Evolutionary conservation across 2,113 vertebrate genomes (phyloP), one percentile per base, ranked within the genome.

Genomic region (Dunckerocampus dactyliophorus): DNA sequence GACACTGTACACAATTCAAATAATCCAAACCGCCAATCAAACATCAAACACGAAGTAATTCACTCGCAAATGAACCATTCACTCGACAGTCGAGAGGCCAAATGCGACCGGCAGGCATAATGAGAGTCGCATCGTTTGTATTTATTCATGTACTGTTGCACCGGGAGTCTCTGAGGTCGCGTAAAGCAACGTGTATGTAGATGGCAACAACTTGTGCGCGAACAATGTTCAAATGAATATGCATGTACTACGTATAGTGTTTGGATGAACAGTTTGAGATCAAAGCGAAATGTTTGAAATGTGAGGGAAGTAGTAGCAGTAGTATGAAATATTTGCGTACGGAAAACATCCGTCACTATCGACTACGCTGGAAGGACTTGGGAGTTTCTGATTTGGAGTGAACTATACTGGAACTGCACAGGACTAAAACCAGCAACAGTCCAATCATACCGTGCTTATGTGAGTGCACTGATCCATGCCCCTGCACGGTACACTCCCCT

Each of bases 71-170:
- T 70, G 63, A 62, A 14, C 69, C 66, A 82, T 83, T 82, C 73
- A 80, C 71, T 49, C 75, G 79, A 74, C 76, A 72, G 67, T 74
- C 65, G 73, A 65, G 39, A 3, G 82, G 60, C 71, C 65, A 69
- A 77, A 67, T 69, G 48, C 60, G 7, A 55, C 69, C 71, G 76
- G 74, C 43, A 71, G 37, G 53, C 46, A 74, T 75, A 80, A 77
- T 66, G 21, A 79, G 64, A 24, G 64, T 58, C 20, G 8, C 42
- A 52, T 0, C 13, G 82, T 85, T 78, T 76, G 82, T 82, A 82
- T 82, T 74, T 76, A 84, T 87, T 84, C 78, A 84, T 81, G 72
- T 63, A 1, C 59, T 75, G 77, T 59, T 85, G 73, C 63, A 31
- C 16, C 49, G 69, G 70, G 81, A 79, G 31, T 69, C 46, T 65